Evolutionary conservation across 2,113 vertebrate genomes (phyloP).

Genomic region (Machaerirhynchus nigripectus): DNA sequence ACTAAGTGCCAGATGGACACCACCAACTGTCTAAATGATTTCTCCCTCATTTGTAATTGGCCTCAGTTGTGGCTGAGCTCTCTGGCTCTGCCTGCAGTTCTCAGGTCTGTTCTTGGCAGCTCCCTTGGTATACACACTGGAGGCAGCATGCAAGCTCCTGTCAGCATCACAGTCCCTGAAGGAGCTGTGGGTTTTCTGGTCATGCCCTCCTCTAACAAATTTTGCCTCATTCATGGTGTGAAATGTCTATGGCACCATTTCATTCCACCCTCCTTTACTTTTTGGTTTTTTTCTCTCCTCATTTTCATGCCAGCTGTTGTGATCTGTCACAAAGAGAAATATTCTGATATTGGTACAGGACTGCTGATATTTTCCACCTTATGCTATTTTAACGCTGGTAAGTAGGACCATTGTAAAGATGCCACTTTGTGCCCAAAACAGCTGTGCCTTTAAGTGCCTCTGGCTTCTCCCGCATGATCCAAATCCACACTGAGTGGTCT

Average conservation of each 20-base stretch:
- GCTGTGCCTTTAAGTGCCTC: background rate
- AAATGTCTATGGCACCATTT: background rate
- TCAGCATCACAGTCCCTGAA: background rate
- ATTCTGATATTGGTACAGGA: background rate
- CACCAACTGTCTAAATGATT: background rate
- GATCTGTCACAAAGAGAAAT: background rate
- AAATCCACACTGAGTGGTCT: background rate
- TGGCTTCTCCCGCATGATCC: background rate
- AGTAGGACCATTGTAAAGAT: background rate
- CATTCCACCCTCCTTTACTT: background rate
- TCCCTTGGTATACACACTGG: background rate
- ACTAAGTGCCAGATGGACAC: background rate
- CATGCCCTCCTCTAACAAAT: background rate
- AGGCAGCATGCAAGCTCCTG: rapidly evolving
- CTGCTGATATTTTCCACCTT: background rate
- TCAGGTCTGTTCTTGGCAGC: background rate
- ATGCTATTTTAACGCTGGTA: background rate
- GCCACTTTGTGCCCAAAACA: background rate
- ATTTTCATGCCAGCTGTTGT: background rate
- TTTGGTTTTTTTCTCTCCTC: background rate
- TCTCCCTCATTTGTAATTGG: slow-evolving; percentile 15
- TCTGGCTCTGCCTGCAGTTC: background rate
- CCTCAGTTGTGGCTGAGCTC: background rate
- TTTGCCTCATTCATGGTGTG: background rate
- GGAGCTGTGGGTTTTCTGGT: background rate